Evolutionary conservation across 2,888 invertebrate species (phyloP), one percentile per base, ranked within the genome.

Genomic region (Synergus gifuensis): DNA sequence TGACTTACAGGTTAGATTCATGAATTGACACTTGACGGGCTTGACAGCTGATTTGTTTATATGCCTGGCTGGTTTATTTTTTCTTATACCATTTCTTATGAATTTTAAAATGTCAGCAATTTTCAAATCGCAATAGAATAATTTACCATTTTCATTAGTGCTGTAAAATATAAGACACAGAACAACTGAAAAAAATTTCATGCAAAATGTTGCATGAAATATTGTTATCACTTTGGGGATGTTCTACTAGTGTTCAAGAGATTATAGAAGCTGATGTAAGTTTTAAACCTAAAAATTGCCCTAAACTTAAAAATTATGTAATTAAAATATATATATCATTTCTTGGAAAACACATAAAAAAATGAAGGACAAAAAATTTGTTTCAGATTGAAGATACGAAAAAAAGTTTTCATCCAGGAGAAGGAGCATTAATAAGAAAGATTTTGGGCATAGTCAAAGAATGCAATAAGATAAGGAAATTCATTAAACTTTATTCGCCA

Each of bases 151-250:
- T 54, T n/a, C n/a, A 54, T 3, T 54, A n/a, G n/a, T n/a, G 9
- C n/a, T n/a, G 9, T n/a, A 54, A 54, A 18, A n/a, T n/a, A 54
- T 54, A 9, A 54, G 54, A 18, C n/a, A 1, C 54, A 7, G 8
- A 54, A n/a, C n/a, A 11, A 44, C 9, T 3, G n/a, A 54, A 9
- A 18, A 2, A 54, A 54, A 9, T 2, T 54, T n/a, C 11, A 58
- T 28, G 14, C 9, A 92, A 87, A 89, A 96, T 96, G 96, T 94
- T 96, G 79, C 95, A 96, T 86, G 96, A 96, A 90, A 94, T 95
- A 40, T 90, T 96, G 80, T 88, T 95, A 83, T 93, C 95, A 81
- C 91, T 96, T 77, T 95, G 95, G 94, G 95, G 95, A 86, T 94
- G 94, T 89, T 93, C 93, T 4, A 91, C 91, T 1, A 90, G 88